A percentile compares a stretch with the other conserved stretches of the same genome.
Conservation (phyloP, 1,140 invertebrate genomes). For the Diabrotica virgifera region DNA sequence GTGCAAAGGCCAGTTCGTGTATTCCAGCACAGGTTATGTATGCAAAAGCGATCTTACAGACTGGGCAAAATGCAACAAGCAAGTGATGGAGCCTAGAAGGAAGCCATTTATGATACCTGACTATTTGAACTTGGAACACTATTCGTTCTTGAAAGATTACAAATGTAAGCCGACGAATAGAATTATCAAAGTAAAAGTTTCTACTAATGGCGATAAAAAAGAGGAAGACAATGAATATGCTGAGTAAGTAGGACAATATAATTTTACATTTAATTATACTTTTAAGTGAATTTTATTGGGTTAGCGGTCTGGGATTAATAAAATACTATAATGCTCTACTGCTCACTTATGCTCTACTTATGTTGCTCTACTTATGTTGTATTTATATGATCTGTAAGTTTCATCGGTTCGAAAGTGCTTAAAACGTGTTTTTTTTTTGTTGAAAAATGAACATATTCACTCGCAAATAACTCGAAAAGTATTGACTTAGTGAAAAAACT, state of each 20-base stretch:
- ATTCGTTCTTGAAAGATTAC: slow-evolving; percentile 62
- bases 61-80: slow-evolving; percentile 84
- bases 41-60: slow-evolving; percentile 82
- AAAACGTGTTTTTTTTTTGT: no score
- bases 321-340: neutral
- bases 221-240: slow-evolving; percentile 48
- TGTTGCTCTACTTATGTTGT: no score
- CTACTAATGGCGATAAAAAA: slow-evolving; percentile 54
- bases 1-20: slow-evolving; percentile 77
- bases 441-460: no score
- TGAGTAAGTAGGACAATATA: slow-evolving; percentile 31
- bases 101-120: slow-evolving; percentile 71
- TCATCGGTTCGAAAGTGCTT: no score
- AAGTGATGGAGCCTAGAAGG: slow-evolving; percentile 70
- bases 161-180: slow-evolving; percentile 64
- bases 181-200: slow-evolving; percentile 59
- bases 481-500: no score
- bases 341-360: no score
- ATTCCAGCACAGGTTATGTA: slow-evolving; percentile 72
- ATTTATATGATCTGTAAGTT: no score
- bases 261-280: slow-evolving; percentile 8
- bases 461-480: no score
- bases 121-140: slow-evolving; percentile 59
- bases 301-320: slow-evolving; percentile 1
- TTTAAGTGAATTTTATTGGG: neutral